Evolutionary conservation across 2,797 vertebrate genomes (phyloP), one percentile per base, ranked within the genome.

Genomic region (Sebastes itinus): DNA sequence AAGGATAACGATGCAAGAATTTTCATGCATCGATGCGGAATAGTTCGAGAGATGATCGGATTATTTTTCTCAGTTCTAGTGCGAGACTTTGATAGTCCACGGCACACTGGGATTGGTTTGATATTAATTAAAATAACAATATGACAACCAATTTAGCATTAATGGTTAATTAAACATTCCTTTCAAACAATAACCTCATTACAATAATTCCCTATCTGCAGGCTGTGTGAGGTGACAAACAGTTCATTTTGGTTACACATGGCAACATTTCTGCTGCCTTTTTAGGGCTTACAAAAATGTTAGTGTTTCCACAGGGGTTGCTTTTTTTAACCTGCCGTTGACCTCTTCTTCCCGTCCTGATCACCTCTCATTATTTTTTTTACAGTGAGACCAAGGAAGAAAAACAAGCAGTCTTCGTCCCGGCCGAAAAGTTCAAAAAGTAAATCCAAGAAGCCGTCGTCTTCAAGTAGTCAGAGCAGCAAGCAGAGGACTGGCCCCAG

Each of bases 311-410:
- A 4, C 42, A 5, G 33, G 6, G 9, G 4, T 65, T 23, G 7
- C 7, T 46, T 42, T 55, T 20, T 33, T 32, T 65, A 20, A 49
- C 46, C 18, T 22, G 25, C 2, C 11, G 14, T 64, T 5, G 70
- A 9, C 32, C 49, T 35, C 5, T 42, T 22, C 8, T 49, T 28
- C 2, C 22, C 32, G n/a, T 64, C 14, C 22, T 73, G 6, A 78
- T 65, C 14, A 8, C 8, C 12, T 62, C 27, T 61, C 13, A 3
- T 52, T 77, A 2, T 18, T 77, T 80, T 58, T 10, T 77, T 59
- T 87, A 72, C 94, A 99, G 99, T 99, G 96, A 96, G 98, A 89
- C 96, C 97, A 61, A 95, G 97, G 78, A 99, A 96, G 91, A 97
- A 96, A 83, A 92, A 85, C n/a, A 99, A 97, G 87, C 94, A 95